phyloP scores from a whole-genome alignment of 2,888 invertebrate genomes.

The Agrochola lychnidis region DNA sequence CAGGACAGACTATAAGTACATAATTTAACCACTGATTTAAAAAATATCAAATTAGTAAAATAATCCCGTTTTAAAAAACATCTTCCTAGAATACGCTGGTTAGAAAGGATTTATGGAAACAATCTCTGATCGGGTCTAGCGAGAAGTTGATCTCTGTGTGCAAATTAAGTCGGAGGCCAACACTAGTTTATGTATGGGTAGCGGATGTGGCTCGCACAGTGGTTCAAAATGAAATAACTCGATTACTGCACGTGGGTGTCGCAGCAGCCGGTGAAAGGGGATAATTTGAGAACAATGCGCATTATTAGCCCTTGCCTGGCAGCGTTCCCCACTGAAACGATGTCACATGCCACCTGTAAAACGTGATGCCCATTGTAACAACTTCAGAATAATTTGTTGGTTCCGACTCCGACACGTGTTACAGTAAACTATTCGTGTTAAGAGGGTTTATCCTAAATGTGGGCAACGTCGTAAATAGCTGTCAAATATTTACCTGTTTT shows the following conservation, averaged over 20 bases:
- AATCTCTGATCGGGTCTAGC: neutral
- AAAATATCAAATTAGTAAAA: no score
- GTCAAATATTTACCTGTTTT: no score
- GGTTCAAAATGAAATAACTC: neutral
- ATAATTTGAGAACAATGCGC: neutral
- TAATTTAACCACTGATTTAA: no score
- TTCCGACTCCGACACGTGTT: neutral
- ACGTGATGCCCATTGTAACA: neutral
- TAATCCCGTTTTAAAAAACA: no score
- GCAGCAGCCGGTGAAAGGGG: neutral
- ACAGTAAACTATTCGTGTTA: neutral
- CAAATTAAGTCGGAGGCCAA: neutral
- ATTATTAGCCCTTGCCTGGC: no score
- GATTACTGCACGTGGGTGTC: neutral
- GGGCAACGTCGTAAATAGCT: no score
- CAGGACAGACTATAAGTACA: no score
- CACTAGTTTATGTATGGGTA: neutral
- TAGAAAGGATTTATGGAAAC: neutral
- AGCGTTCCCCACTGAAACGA: neutral
- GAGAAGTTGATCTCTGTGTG: neutral
- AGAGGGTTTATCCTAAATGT: no score
- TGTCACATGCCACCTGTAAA: neutral
- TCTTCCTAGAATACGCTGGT: neutral
- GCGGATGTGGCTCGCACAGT: neutral
- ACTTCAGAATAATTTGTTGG: neutral